phyloP scores from a whole-genome alignment of 2,113 vertebrate species.

The Xenopus borealis region DNA sequence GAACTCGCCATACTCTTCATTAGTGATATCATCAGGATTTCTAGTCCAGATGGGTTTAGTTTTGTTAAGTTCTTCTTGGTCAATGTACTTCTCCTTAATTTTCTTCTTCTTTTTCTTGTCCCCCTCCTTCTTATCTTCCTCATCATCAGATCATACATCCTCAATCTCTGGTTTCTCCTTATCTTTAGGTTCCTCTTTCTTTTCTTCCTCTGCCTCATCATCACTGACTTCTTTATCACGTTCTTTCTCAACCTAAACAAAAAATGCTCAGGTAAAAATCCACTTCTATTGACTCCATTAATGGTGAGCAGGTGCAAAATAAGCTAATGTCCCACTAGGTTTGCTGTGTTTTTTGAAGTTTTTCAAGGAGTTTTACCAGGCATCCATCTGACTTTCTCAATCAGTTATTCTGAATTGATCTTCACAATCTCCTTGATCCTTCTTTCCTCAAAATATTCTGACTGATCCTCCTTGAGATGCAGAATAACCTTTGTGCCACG shows the following conservation, averaged over 20 bases:
- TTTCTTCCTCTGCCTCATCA: constrained; percentile 77
- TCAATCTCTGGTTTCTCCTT: constrained; percentile 81
- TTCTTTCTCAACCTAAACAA: constrained; percentile 74
- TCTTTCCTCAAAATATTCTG: constrained; percentile 74
- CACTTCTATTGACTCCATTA: no score
- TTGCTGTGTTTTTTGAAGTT: no score
- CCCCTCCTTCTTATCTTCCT: constrained; percentile 74
- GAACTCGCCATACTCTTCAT: constrained; percentile 92
- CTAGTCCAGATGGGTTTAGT: constrained; percentile 85
- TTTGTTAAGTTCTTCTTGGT: constrained; percentile 65
- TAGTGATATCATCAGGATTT: constrained; percentile 91
- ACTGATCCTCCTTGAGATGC: constrained; percentile 78
- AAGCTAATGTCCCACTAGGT: no score
- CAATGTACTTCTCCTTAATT: constrained; percentile 75
- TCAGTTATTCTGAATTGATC: constrained; percentile 80
- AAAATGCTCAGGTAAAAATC: no score
- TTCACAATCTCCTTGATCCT: constrained; percentile 77
- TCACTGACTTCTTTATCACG: constrained; percentile 81
- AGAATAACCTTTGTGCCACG: constrained; percentile 78
- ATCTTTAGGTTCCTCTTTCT: constrained; percentile 60
- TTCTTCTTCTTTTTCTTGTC: constrained; percentile 77
- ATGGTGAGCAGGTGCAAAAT: no score
- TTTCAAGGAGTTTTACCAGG: no score
- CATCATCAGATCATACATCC: constrained; percentile 79
- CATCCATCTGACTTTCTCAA: constrained; percentile 84